Evolutionary conservation across 2,797 vertebrate genomes (phyloP).

Genomic region (Gymnocypris eckloni): DNA sequence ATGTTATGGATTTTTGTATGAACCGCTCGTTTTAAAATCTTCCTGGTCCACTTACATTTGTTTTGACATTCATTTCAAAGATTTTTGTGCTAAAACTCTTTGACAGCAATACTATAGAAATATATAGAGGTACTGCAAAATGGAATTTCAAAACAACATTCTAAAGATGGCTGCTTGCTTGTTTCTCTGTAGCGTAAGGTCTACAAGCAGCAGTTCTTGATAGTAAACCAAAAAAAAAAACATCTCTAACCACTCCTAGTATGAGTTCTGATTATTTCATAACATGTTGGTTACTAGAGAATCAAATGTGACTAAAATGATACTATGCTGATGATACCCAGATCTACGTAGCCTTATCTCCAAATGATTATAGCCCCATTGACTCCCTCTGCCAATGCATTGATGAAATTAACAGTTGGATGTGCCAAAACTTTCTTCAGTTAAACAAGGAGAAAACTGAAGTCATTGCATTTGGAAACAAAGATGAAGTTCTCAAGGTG

Average conservation of each 20-base stretch:
- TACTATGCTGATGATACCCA: no score
- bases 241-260: background rate
- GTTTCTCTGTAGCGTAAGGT: background rate
- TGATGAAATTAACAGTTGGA: no score
- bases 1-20: background rate
- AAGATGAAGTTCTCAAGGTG: no score
- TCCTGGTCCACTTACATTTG: background rate
- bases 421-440: no score
- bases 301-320: background rate
- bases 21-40: background rate
- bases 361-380: no score
- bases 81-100: background rate
- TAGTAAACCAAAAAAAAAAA: rapidly evolving
- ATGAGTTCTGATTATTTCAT: background rate
- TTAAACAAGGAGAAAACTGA: no score
- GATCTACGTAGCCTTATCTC: no score
- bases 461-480: no score
- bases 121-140: background rate
- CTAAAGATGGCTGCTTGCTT: background rate
- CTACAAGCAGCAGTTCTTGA: background rate
- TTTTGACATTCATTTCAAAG: background rate
- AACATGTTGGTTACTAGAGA: background rate
- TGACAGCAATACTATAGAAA: background rate
- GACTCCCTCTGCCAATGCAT: no score
- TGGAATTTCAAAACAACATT: background rate